Base-by-base conservation (phyloP, 2,888 invertebrate genomes). In the Conchocele bisecta region DNA sequence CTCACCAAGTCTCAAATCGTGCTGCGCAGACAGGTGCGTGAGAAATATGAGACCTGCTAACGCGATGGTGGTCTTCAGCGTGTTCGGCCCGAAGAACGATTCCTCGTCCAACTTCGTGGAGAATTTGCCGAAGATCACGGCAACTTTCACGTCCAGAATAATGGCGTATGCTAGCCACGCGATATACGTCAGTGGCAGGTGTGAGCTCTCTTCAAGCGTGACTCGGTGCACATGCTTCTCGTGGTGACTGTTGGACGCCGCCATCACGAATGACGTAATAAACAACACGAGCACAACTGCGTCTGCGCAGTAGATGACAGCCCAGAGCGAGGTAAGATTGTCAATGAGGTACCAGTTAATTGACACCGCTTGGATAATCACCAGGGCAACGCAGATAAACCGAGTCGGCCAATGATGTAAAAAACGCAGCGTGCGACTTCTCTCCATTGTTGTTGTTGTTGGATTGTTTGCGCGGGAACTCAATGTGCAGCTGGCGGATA, bases 101-200 rank as follows among this genome's bases (percentile, higher is more conserved):
- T 88, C 84, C 20, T 88, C 82, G 54, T 88, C 72, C 13, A 88
- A 72, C 29, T 59, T 51, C 37, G 57, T 66, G 2, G 83, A 84
- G 79, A 89, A 88, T 13, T 84, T 87, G 58, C 91, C 91, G 85
- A 93, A 93, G 56, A 93, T 91, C 33, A 93, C 86, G 29, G 90
- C 90, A 28, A 93, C 86, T 83, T 93, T 93, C 9, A 91, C 90
- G 26, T 92, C 89, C 24, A 93, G 86, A 5, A 93, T 81, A 6
- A 89, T 66, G 9, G 92, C 88, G 83, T 93, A 93, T 46, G 92
- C 85, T 24, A 92, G 75, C 93, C 93, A 93, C 0, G 92, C 91
- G n/a, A 92, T 81, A 83, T 92, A 93, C 29, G 91, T 90, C 64
- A 85, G 74, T 58, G 80, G 89, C 74, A 83, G 86, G n/a, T 24